Percentiles rank a stretch among this genome's conserved stretches.
phyloP scores from a whole-genome alignment of 2,797 vertebrate species.

The Chlorospingus flavigularis region DNA sequence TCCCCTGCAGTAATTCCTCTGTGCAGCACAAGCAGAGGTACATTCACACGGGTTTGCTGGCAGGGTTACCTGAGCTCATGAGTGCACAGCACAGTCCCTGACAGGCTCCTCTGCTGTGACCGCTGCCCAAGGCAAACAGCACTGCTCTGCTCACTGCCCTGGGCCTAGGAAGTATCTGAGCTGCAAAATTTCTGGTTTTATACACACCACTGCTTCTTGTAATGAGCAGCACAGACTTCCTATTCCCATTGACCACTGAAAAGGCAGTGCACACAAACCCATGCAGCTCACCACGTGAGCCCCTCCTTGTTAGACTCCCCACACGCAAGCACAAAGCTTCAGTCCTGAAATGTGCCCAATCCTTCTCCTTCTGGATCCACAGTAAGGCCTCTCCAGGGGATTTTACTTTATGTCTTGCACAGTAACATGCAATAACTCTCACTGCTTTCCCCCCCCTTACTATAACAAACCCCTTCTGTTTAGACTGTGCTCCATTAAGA shows the following conservation, averaged over 20 bases:
- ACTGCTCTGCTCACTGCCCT: constrained; percentile 72
- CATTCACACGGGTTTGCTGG: constrained; percentile 58
- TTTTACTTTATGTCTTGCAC: background rate
- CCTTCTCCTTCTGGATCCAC: background rate
- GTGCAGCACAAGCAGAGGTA: constrained; percentile 62
- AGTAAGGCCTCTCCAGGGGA: background rate
- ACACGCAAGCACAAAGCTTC: background rate
- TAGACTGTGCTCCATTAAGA: constrained; percentile 13
- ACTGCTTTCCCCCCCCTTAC: background rate
- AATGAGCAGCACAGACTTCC: background rate
- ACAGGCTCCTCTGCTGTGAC: constrained; percentile 67
- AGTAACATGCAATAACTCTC: background rate
- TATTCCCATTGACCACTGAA: background rate
- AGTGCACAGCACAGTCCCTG: constrained; percentile 74
- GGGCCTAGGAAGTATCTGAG: background rate
- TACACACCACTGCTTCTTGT: background rate
- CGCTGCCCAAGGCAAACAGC: constrained; percentile 74
- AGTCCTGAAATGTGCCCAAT: background rate
- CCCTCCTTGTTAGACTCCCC: background rate
- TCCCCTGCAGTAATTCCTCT: constrained; percentile 15
- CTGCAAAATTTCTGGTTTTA: background rate
- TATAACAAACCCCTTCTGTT: constrained; percentile 57
- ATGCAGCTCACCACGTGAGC: background rate
- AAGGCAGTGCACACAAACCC: background rate
- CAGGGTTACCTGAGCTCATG: constrained; percentile 79